A percentile compares a stretch with the other conserved stretches of the same genome.
These are phyloP conservation scores for Trialeurodes vaporariorum DNA, from an alignment of 1,140 invertebrate genomes.

Conservation along the genomic window DNA sequence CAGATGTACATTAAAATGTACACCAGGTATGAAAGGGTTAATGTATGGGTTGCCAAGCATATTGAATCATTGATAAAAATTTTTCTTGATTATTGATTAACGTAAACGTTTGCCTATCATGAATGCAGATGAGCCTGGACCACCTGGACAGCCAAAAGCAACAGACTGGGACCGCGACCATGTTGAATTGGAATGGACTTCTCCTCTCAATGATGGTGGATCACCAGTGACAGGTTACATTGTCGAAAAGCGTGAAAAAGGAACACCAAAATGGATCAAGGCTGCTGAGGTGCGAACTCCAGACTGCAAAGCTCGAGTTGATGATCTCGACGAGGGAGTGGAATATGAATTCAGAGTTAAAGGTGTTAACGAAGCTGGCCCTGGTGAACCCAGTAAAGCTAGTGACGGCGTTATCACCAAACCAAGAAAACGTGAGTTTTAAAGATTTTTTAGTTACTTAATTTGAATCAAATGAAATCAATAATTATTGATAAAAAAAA, in stretches of 20 bases:
- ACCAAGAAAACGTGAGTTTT: constrained; percentile 67
- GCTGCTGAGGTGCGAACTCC: constrained; percentile 62
- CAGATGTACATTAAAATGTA: too few relatives aligned
- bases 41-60: too few relatives aligned
- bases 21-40: too few relatives aligned
- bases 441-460: constrained; percentile 28
- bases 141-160: constrained; percentile 76
- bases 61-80: too few relatives aligned
- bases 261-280: constrained; percentile 73
- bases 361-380: constrained; percentile 66
- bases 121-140: constrained; percentile 72
- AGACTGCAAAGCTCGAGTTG: constrained; percentile 65
- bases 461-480: neutral
- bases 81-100: too few relatives aligned
- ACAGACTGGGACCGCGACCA: constrained; percentile 92
- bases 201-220: constrained; percentile 78
- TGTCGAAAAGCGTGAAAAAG: constrained; percentile 88
- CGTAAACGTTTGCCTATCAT: too few relatives aligned
- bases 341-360: constrained; percentile 80
- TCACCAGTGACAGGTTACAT: constrained; percentile 87
- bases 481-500: too few relatives aligned
- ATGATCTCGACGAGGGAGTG: constrained; percentile 69
- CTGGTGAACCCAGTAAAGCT: constrained; percentile 61
- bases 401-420: constrained; percentile 66
- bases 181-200: constrained; percentile 83